Conservation (phyloP, 2,888 invertebrate species). For the Cheilosia vernalis region DNA sequence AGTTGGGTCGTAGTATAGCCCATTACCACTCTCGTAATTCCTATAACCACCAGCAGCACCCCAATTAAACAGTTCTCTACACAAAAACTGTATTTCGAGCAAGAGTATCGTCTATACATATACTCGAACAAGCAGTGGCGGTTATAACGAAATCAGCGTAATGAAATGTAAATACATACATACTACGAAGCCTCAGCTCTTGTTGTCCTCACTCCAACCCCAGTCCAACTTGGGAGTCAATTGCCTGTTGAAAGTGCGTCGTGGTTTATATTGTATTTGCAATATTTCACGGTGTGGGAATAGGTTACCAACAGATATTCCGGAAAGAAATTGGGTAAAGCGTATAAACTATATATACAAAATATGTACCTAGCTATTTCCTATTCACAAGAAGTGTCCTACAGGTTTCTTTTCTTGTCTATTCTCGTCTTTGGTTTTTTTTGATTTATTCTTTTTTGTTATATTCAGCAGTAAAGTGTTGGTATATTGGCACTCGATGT, state of each 20-base stretch:
- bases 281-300: slow-evolving; percentile 29
- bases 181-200: slow-evolving; percentile 13
- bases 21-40: slow-evolving; percentile 9
- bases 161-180: slow-evolving; percentile 65
- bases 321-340: neutral
- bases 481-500: slow-evolving; percentile 54
- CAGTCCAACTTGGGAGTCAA: slow-evolving; percentile 25
- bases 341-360: neutral
- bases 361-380: too few species aligned
- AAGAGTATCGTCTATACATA: too few species aligned
- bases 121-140: neutral
- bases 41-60: neutral
- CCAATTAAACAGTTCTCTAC: neutral
- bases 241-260: slow-evolving; percentile 47
- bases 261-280: slow-evolving; percentile 53
- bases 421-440: neutral
- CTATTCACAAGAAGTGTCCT: slow-evolving; percentile 10
- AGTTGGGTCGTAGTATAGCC: slow-evolving; percentile 12
- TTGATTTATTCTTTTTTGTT: neutral
- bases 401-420: slow-evolving; percentile 30
- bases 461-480: neutral
- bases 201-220: neutral
- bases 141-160: slow-evolving; percentile 61
- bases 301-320: neutral
- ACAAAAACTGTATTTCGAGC: neutral